Evolutionary conservation across 2,797 vertebrate genomes (phyloP).

Genomic region (Falco naumanni): DNA sequence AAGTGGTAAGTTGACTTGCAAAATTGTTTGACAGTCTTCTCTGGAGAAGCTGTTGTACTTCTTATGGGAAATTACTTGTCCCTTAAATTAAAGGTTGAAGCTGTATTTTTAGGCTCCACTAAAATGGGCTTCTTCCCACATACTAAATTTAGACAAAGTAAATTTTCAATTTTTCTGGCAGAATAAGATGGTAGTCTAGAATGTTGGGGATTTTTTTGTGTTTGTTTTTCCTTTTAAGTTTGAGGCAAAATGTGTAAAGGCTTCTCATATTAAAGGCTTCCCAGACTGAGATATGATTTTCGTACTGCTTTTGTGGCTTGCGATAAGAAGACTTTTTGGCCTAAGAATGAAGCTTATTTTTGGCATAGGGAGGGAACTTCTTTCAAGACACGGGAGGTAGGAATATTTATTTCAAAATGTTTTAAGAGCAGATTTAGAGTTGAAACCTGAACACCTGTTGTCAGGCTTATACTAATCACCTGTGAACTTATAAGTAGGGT

Average conservation of each 20-base stretch:
- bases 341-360: not conserved
- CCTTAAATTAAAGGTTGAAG: constrained; percentile 9
- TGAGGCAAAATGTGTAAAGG: not conserved
- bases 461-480: constrained; percentile 43
- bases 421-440: constrained; percentile 27
- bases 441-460: constrained; percentile 50
- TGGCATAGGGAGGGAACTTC: not conserved
- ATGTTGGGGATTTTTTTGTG: not conserved
- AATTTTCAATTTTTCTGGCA: constrained; percentile 19
- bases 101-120: not conserved
- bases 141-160: constrained; percentile 36
- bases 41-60: not conserved
- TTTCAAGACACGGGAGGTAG: not conserved
- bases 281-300: not conserved
- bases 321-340: not conserved
- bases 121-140: not conserved
- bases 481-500: constrained; percentile 33
- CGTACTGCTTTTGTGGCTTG: not conserved
- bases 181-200: not conserved
- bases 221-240: constrained; percentile 37
- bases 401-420: constrained; percentile 28
- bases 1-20: not conserved
- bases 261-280: constrained; percentile 7
- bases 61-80: not conserved
- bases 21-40: not conserved